Evolutionary conservation across 2,113 vertebrate genomes (phyloP), one percentile per base, ranked within the genome.

Genomic region (Vidua macroura): DNA sequence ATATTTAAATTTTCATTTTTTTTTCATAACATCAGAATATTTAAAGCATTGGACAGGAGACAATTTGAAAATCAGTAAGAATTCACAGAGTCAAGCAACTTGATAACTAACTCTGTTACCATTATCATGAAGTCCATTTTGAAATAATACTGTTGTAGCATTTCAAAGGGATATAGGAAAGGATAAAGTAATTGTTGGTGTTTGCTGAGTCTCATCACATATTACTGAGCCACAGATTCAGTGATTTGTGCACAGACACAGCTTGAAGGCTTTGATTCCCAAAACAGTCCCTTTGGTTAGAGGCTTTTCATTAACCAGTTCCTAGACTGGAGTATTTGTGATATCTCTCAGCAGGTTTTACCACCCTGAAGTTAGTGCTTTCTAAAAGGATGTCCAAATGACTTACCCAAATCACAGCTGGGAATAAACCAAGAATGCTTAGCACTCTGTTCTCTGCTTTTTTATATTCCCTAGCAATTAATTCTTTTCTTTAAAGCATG

Each of bases 221-320:
- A 53, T 43, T 35, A 62, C 51, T 5, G 11, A 85, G 49, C 13
- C 39, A 83, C 24, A 66, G 67, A 80, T n/a, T 46, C 28, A 60
- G 39, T 28, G 74, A 86, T 49, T 2, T 86, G 66, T 7, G 3
- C 63, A 74, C 21, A 86, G 86, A 60, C 25, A 84, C 62, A 87
- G 49, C 51, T 39, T 58, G 51, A 93, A 82, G 58, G 62, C 84
- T 89, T 62, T 62, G 33, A 79, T 35, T 94, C 25, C 63, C 19
- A 4, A 46, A 93, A 87, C 0, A 0, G n/a, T 24, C 15, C 31
- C n/a, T 52, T 63, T 79, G 22, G 60, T 88, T 74, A 70, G 79
- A 59, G 25, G 43, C 18, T 35, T 69, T 81, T 37, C 39, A 14
- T 48, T 83, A 73, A 25, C 2, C 3, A 76, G 22, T 67, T 86